Evolutionary conservation across 2,888 invertebrate species (phyloP).

Genomic region (Polydrusus tereticollis): DNA sequence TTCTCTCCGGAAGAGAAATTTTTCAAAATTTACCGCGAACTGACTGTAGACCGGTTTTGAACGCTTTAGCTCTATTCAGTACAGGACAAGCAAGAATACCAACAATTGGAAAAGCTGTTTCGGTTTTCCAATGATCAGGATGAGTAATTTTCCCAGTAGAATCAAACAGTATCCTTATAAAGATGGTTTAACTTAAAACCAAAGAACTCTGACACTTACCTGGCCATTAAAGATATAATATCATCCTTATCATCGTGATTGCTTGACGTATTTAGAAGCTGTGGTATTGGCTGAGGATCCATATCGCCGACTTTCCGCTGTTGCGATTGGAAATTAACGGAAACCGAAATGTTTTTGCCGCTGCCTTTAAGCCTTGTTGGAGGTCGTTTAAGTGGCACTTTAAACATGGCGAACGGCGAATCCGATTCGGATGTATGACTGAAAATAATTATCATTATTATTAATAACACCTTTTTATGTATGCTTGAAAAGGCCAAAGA

Average conservation of each 20-base stretch:
- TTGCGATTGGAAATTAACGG: background rate
- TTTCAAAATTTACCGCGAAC: too few species aligned
- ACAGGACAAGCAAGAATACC: too few species aligned
- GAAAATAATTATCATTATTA: background rate
- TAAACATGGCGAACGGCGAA: background rate
- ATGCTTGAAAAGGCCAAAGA: background rate
- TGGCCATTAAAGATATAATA: conserved; percentile 19
- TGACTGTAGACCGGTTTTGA: too few species aligned
- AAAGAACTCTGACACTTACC: background rate
- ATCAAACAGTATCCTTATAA: too few species aligned
- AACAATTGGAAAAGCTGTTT: too few species aligned
- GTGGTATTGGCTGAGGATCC: too few species aligned
- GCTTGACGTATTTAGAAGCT: too few species aligned
- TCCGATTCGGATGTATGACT: background rate
- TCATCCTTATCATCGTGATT: background rate
- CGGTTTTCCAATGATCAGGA: too few species aligned
- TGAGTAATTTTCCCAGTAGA: too few species aligned
- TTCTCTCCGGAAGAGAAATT: too few species aligned
- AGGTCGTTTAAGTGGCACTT: conserved; percentile 40
- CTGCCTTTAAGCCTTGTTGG: conserved; percentile 30
- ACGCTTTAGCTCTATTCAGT: too few species aligned
- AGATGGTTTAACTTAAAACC: background rate
- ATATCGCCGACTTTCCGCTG: background rate
- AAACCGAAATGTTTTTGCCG: conserved; percentile 1
- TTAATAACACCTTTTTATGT: background rate